Evolutionary conservation across 2,113 vertebrate species (phyloP).

Genomic region (Leptocoma aspasia): DNA sequence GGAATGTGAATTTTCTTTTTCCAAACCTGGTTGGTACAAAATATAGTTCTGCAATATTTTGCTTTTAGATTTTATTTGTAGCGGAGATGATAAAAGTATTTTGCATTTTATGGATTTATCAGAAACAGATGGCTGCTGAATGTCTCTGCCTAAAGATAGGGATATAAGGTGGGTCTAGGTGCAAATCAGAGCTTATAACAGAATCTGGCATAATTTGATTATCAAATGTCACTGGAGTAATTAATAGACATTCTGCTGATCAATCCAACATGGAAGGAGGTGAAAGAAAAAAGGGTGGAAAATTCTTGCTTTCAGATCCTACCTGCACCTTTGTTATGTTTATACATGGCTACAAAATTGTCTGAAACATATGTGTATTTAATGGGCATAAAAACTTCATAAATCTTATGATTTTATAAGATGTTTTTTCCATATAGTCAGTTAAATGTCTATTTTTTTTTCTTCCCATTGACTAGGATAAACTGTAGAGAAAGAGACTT

Average conservation of each 20-base stretch:
- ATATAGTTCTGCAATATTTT: neutral
- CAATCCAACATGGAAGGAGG: neutral
- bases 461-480: neutral
- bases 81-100: neutral
- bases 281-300: neutral
- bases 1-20: neutral
- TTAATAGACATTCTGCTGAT: neutral
- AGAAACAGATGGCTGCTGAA: neutral
- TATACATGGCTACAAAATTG: neutral
- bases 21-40: neutral
- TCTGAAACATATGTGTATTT: neutral
- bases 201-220: neutral
- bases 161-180: neutral
- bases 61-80: neutral
- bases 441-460: neutral
- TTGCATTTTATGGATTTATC: neutral
- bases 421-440: neutral
- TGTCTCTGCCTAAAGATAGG: neutral
- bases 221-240: neutral
- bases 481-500: neutral
- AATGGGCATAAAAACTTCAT: neutral
- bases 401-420: neutral
- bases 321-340: neutral
- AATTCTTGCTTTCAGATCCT: neutral
- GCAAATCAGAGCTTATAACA: neutral